phyloP scores from a whole-genome alignment of 2,888 invertebrate species.

The Rutpela maculata region DNA sequence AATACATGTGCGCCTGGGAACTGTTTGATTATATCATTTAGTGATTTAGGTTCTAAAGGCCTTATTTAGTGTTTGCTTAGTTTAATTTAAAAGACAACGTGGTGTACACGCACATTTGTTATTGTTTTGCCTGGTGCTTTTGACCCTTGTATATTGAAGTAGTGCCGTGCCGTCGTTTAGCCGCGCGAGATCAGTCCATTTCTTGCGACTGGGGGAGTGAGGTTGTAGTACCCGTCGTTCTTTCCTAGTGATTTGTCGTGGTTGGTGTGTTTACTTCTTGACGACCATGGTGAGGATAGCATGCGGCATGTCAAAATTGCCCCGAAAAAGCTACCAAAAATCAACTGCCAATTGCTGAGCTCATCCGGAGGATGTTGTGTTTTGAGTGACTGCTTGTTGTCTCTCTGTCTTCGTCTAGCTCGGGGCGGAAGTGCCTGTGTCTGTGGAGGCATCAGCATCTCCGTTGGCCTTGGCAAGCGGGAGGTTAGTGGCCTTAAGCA shows the following conservation, averaged over 20 bases:
- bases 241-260: conserved; percentile 48
- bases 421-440: conserved; percentile 70
- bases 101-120: conserved; percentile 82
- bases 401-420: conserved; percentile 68
- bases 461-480: conserved; percentile 71
- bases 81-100: conserved; percentile 59
- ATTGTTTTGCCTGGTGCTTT: conserved; percentile 83
- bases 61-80: conserved; percentile 31
- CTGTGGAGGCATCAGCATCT: conserved; percentile 69
- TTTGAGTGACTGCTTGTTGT: conserved; percentile 68
- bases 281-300: conserved; percentile 50
- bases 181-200: conserved; percentile 75
- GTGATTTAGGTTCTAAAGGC: conserved; percentile 40
- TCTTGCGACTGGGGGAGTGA: conserved; percentile 69
- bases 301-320: conserved; percentile 50
- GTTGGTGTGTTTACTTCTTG: conserved; percentile 46
- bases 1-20: conserved; percentile 53
- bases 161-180: conserved; percentile 64
- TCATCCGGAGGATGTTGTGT: conserved; percentile 56
- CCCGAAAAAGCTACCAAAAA: conserved; percentile 41
- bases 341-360: conserved; percentile 40
- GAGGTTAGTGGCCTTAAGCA: conserved; percentile 74
- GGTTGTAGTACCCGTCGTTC: conserved; percentile 49
- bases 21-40: conserved; percentile 37
- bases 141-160: conserved; percentile 73